Evolutionary conservation across 2,797 vertebrate genomes (phyloP), one percentile per base, ranked within the genome.

Genomic region (Prionace glauca): DNA sequence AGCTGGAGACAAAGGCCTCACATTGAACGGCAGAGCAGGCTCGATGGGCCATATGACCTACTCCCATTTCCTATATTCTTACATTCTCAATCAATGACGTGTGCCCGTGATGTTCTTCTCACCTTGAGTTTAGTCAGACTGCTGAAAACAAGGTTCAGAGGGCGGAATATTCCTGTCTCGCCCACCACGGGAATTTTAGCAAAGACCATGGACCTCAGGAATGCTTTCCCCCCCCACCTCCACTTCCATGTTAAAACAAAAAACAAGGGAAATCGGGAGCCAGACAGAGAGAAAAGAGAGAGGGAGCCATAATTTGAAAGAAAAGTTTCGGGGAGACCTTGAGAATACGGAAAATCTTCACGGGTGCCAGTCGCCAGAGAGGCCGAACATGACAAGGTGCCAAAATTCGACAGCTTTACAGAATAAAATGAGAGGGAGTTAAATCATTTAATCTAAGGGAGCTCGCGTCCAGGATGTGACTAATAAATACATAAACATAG

Each of bases 401-500:
- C 36, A 81, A 81, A 36, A 81, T 41, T 81, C 36, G 36, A 84
- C 20, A 77, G 81, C 81, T 22, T 45, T 45, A 45, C 41, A 84
- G 20, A 45, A 84, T 84, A 45, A 84, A 84, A 41, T 84, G 81
- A 84, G 16, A 84, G 16, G 41, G 81, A 45, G 81, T 41, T 9
- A 45, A 81, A 81, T 81, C 36, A 45, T 45, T 84, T 45, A 45
- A 84, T 84, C 81, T 84, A 41, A 84, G 81, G 81, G 36, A 7
- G 41, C 45, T 45, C 1, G 8, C 41, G 8, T 84, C 81, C 81
- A 84, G 81, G 81, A 84, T 84, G 81, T 84, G 81, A 84, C 81
- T 84, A 84, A 84, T 84, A 84, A 45, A 84, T 41, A 84, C 81
- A 41, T 84, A 84, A 84, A 84, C 81, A 84, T 10, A 84, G 36